A percentile compares a stretch with the other conserved stretches of the same genome.
These are phyloP conservation scores for Emys orbicularis DNA, from an alignment of 2,797 vertebrate genomes.

Conservation along the genomic window DNA sequence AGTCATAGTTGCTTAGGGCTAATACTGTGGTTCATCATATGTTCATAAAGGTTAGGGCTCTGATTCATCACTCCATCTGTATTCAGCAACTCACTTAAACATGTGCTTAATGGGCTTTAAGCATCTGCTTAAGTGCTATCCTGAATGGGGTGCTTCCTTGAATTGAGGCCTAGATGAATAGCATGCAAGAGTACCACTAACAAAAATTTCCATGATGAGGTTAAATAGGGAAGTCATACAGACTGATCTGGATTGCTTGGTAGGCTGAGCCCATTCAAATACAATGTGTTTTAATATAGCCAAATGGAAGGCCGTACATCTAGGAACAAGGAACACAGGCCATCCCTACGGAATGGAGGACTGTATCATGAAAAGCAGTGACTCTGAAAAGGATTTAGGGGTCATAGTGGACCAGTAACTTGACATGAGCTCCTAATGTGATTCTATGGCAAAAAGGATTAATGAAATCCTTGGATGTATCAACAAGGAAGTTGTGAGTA, in stretches of 20 bases:
- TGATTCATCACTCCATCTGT: neutral
- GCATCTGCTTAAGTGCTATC: neutral
- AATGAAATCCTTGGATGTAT: neutral
- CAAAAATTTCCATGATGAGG: neutral
- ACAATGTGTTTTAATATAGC: neutral
- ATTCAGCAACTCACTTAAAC: neutral
- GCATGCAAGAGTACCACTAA: neutral
- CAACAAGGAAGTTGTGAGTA: neutral
- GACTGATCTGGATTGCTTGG: neutral
- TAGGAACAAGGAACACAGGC: slow-evolving; percentile 7
- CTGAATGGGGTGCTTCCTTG: neutral
- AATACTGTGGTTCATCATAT: neutral
- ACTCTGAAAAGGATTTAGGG: neutral
- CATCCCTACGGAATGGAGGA: neutral
- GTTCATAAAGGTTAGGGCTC: neutral
- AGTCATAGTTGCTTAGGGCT: neutral
- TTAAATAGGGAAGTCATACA: neutral
- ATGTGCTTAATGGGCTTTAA: neutral
- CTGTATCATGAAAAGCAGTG: neutral
- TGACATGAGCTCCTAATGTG: neutral
- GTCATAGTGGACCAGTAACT: neutral
- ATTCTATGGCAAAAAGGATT: slow-evolving; percentile 2
- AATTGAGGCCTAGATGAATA: neutral
- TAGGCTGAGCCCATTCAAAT: neutral
- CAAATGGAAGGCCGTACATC: neutral